A percentile compares a stretch with the other conserved stretches of the same genome.
phyloP scores from a whole-genome alignment of 2,797 vertebrate species.

The Ataeniobius toweri region DNA sequence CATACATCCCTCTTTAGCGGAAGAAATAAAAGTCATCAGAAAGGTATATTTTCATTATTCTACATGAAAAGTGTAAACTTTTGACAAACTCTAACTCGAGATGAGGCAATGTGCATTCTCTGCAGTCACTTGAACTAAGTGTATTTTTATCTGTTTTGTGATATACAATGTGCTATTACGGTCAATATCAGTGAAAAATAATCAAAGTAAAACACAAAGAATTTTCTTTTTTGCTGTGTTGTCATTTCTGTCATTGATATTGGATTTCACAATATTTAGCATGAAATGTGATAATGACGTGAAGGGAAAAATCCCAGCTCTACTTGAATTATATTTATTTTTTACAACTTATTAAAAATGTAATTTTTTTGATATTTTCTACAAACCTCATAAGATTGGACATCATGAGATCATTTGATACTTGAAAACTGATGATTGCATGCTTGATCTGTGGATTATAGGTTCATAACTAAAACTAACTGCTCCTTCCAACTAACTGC shows the following conservation, averaged over 20 bases:
- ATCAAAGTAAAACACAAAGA: not conserved
- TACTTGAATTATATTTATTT: too few species aligned
- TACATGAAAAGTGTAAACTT: too few species aligned
- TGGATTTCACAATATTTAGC: not conserved
- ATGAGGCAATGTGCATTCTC: too few species aligned
- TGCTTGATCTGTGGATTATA: not conserved
- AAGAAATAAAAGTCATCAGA: too few species aligned
- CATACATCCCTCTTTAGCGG: too few species aligned
- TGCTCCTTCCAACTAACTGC: constrained; percentile 4
- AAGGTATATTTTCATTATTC: not conserved
- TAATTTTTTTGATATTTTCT: not conserved
- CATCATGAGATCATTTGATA: not conserved
- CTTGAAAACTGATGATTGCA: not conserved
- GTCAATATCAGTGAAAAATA: not conserved
- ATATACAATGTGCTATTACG: not conserved
- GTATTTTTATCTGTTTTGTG: not conserved
- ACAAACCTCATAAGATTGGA: not conserved
- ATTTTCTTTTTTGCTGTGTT: not conserved
- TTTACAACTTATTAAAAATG: too few species aligned
- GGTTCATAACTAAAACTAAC: not conserved
- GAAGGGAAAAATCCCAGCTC: too few species aligned
- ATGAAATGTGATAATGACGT: too few species aligned
- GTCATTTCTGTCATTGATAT: not conserved
- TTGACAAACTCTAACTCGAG: too few species aligned
- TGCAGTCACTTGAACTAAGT: not conserved